Percentiles rank a stretch among this genome's conserved stretches.
These are phyloP conservation scores for Perizoma affinitatum DNA, from an alignment of 2,888 invertebrate genomes.

Conservation along the genomic window DNA sequence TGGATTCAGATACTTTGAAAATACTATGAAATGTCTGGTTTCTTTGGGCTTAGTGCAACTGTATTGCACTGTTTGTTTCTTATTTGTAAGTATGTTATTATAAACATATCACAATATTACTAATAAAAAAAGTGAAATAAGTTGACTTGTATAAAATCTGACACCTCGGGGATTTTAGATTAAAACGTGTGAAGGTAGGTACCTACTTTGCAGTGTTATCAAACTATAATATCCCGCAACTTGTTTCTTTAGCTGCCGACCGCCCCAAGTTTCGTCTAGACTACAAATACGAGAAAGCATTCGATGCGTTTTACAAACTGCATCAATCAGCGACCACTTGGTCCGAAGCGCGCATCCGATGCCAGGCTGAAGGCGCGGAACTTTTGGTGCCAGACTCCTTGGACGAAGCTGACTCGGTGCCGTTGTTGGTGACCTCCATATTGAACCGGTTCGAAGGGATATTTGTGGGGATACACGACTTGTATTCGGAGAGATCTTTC, in stretches of 20 bases:
- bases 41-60: conserved; percentile 16
- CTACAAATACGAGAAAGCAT: conserved; percentile 58
- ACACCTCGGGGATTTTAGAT: too few relatives aligned
- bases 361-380: conserved; percentile 54
- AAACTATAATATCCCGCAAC: not conserved
- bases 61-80: conserved; percentile 17
- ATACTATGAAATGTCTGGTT: conserved; percentile 32
- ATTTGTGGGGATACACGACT: conserved; percentile 57
- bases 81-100: conserved; percentile 24
- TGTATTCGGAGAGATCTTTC: conserved; percentile 55
- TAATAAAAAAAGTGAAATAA: too few relatives aligned
- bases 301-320: conserved; percentile 56
- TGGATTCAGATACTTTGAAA: conserved; percentile 9
- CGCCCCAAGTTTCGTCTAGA: conserved; percentile 55
- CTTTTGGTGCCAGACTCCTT: conserved; percentile 53
- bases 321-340: conserved; percentile 47
- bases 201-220: too few relatives aligned
- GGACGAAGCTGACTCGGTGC: conserved; percentile 56
- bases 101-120: too few relatives aligned
- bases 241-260: conserved; percentile 17
- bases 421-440: conserved; percentile 47
- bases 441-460: conserved; percentile 49
- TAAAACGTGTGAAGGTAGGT: too few relatives aligned
- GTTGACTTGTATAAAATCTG: too few relatives aligned
- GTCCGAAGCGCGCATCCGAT: conserved; percentile 52